These are phyloP conservation scores for Cirrhinus molitorella DNA, from an alignment of 2,797 vertebrate species.

Conservation along the genomic window DNA sequence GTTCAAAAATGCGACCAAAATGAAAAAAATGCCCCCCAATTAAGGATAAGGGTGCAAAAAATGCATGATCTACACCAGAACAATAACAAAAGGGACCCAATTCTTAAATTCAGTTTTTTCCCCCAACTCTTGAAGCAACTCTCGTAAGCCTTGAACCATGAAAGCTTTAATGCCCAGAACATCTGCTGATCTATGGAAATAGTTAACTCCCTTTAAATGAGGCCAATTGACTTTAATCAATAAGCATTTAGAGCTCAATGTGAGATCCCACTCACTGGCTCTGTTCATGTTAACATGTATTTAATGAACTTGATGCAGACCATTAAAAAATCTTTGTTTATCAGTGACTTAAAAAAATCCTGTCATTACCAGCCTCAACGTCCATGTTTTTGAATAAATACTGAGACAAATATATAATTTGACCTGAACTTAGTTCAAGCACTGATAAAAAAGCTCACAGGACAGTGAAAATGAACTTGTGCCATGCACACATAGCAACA, in stretches of 20 bases:
- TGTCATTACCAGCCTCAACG: not conserved
- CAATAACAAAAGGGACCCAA: too few species aligned
- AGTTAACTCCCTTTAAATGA: not conserved
- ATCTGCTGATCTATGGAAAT: not conserved
- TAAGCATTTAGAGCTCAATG: not conserved
- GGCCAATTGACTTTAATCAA: not conserved
- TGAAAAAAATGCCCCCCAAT: too few species aligned
- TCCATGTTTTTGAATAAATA: not conserved
- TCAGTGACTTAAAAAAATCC: not conserved
- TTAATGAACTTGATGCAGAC: not conserved
- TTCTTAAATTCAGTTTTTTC: too few species aligned
- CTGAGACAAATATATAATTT: not conserved
- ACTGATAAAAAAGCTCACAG: not conserved
- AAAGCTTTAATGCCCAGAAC: not conserved
- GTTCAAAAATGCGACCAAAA: too few species aligned
- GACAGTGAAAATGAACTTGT: not conserved
- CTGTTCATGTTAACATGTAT: not conserved
- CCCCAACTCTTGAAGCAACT: not conserved
- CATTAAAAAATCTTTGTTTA: not conserved
- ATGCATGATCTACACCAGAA: too few species aligned
- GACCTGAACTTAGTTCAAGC: not conserved
- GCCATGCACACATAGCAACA: not conserved
- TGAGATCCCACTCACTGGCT: not conserved
- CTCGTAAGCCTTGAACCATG: too few species aligned
- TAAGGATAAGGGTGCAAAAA: too few species aligned